Base-by-base conservation (phyloP, 2,888 invertebrate genomes). In the Homarus gammarus region DNA sequence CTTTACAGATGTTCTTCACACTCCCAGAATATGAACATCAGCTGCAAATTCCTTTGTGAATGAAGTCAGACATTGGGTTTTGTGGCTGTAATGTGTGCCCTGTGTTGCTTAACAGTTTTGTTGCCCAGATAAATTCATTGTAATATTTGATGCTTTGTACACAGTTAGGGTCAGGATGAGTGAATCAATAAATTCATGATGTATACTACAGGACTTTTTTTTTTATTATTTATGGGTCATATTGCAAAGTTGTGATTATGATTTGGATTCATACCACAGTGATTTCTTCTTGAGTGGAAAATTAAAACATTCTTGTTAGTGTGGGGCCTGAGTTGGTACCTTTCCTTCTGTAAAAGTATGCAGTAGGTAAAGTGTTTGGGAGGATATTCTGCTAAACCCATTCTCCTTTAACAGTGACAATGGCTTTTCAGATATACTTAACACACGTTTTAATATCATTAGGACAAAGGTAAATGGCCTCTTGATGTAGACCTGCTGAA, bases 91-190 rank as follows among this genome's bases (percentile, higher is more conserved):
- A n/a, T 64, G 64, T 64, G 64, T 64, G 27, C 64, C 64, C 64
- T 64, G 27, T 27, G 6, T 64, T 64, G 27, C 64, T 64, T 64
- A 3, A 64, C 27, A n/a, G 27, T 64, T 12, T 56, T 56, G 22
- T 22, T 56, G 56, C 56, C 22, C 56, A 18, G 22, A 22, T 56
- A 56, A 56, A 12, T 3, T 56, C 22, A 56, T 22, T 6, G 64
- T 64, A 36, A 36, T 78, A 78, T 78, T 56, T 56, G 31, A 78
- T 33, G 36, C 56, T 56, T 56, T 78, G 56, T 78, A 78, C 36
- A 78, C 33, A 56, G 56, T 15, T 56, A 73, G 73, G 40, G n/a
- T 73, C 38, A 75, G n/a, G 75, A 38, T 73, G 38, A 75, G 44
- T 27, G 12, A 44, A 75, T 75, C 18, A 44, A 22, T 75, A 36